Percentiles rank a stretch among this genome's conserved stretches.
Conservation (phyloP, 1,140 invertebrate species). For the Cataglyphis hispanica region DNA sequence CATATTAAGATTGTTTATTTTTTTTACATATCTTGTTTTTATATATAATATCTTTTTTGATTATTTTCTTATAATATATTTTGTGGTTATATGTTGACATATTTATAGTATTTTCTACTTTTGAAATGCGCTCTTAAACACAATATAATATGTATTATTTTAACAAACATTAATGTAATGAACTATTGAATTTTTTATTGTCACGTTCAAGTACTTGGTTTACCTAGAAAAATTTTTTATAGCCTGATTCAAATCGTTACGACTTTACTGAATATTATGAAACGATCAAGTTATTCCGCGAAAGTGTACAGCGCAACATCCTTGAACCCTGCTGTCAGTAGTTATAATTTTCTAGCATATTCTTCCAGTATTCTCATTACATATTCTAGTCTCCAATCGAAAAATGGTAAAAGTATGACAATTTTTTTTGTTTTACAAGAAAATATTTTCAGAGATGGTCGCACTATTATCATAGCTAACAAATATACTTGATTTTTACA, state of each 20-base stretch:
- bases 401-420: neutral
- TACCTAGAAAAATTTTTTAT: neutral
- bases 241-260: neutral
- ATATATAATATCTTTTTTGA: neutral
- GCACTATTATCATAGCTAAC: neutral
- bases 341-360: neutral
- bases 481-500: neutral
- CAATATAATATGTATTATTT: neutral
- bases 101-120: neutral
- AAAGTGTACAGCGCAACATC: slow-evolving; percentile 18
- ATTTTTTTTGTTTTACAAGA: neutral
- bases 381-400: neutral
- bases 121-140: neutral
- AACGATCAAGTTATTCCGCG: slow-evolving; percentile 19
- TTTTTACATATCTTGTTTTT: neutral
- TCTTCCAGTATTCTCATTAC: neutral
- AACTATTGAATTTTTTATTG: neutral
- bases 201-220: neutral
- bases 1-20: neutral
- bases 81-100: neutral
- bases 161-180: neutral
- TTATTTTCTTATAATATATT: neutral
- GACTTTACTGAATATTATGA: neutral
- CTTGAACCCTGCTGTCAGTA: slow-evolving; percentile 1
- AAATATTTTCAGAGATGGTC: neutral